Base-by-base conservation (phyloP, 2,113 vertebrate genomes). In the Alosa alosa region DNA sequence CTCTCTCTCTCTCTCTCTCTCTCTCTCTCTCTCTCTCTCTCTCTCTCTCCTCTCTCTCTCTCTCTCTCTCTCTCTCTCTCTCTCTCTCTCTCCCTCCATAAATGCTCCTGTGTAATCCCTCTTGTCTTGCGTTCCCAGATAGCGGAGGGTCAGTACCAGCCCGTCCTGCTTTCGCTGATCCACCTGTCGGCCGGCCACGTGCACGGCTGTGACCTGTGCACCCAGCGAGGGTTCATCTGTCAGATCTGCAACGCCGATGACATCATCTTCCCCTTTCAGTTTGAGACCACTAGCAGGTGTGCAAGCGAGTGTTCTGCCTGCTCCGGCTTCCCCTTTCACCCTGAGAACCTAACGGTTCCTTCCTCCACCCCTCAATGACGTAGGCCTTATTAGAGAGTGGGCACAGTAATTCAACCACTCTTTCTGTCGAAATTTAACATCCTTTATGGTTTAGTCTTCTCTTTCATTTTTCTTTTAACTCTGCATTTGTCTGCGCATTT, bases 221-320 rank as follows among this genome's bases (percentile, higher is more conserved):
- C 97, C 6, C 98, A 99, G 92, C 94, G 96, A 0, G 98, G 98
- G 81, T 99, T 99, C 92, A 97, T 99, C 89, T 99, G 98, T 92
- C 97, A 98, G 94, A 96, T 98, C 86, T 99, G 98, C 91, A 96
- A 96, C 85, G 86, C 92, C 6, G 84, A 94, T 0, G 92, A 96
- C 91, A 98, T 97, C 92, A 97, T 99, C 91, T 99, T 99, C 88
- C 97, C 98, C 78, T 99, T 99, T 0, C 96, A 99, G 94, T 97
- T 99, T 1, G 96, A 98, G 86, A 96, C 90, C 84, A 99, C 97
- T 2, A 91, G 92, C 89, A 96, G 97, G 98, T 17, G 3, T 13
- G 36, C 31, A 18, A 41, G 72, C 39, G 31, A 39, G 31, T 36
- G 8, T 75, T 13, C 39, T 31, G 2, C 4, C 22, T 64, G 57